These are phyloP conservation scores for Actinemys pallida DNA, from an alignment of 2,113 vertebrate genomes.

Conservation along the genomic window DNA sequence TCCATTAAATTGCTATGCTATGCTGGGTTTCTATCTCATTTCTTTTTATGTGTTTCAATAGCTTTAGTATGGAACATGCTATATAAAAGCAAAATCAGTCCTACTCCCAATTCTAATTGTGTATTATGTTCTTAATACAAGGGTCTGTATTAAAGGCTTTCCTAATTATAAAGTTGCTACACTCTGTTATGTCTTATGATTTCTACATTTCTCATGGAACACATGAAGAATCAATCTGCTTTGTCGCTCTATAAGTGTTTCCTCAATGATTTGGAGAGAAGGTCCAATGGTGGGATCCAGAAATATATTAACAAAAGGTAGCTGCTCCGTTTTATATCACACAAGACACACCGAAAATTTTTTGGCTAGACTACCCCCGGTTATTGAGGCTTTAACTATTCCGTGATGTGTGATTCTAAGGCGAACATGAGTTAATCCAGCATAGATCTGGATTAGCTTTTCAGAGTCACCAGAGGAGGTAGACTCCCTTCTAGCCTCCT, in stretches of 20 bases:
- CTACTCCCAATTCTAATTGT: neutral
- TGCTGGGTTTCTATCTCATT: neutral
- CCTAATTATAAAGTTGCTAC: neutral
- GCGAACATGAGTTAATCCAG: neutral
- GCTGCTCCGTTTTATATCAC: neutral
- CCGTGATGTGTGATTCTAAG: accelerated
- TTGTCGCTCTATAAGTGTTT: neutral
- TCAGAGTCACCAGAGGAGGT: accelerated
- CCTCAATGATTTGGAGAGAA: neutral
- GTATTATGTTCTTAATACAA: neutral
- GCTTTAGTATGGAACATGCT: neutral
- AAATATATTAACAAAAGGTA: neutral
- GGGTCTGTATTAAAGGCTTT: neutral
- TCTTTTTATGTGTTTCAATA: neutral
- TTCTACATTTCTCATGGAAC: neutral
- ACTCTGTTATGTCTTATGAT: neutral
- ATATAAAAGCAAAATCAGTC: neutral
- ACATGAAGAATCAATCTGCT: neutral
- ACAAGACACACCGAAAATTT: neutral
- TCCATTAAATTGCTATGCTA: neutral
- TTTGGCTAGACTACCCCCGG: neutral
- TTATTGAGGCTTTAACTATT: neutral
- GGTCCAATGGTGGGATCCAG: neutral
- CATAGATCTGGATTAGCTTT: neutral
- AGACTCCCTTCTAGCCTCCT: neutral